Conservation (phyloP, 2,888 invertebrate genomes). For the Leptothorax acervorum region DNA sequence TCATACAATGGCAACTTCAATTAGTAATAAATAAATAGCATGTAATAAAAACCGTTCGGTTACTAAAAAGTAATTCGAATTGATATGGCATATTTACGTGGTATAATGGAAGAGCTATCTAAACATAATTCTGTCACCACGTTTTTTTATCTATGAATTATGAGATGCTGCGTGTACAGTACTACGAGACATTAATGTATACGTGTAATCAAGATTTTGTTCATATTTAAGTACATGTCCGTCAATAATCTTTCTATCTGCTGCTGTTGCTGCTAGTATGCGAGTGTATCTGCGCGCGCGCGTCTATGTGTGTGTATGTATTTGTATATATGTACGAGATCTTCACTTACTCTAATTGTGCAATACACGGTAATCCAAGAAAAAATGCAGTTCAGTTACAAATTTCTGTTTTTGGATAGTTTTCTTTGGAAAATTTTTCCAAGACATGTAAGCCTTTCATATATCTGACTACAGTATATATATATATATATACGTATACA, state of each 20-base stretch:
- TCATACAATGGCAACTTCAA: conserved; percentile 73
- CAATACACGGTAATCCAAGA: conserved; percentile 46
- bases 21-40: conserved; percentile 61
- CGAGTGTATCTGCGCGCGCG: too few species aligned
- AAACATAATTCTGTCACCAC: conserved; percentile 67
- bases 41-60: conserved; percentile 51
- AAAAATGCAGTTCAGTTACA: conserved; percentile 21
- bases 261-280: not conserved
- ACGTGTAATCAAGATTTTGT: conserved; percentile 63
- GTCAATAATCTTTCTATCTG: conserved; percentile 39
- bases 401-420: conserved; percentile 36
- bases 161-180: conserved; percentile 59
- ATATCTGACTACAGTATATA: not conserved
- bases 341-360: conserved; percentile 54
- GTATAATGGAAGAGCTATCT: conserved; percentile 66
- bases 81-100: conserved; percentile 68
- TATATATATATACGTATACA: too few species aligned
- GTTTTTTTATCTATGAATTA: conserved; percentile 64
- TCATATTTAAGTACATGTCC: conserved; percentile 60
- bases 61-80: conserved; percentile 61
- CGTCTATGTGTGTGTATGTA: not conserved
- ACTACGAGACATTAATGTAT: conserved; percentile 70
- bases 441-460: not conserved
- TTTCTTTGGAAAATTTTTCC: conserved; percentile 3
- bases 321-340: not conserved